Base-by-base conservation (phyloP, 2,797 vertebrate genomes). In the Cuculus canorus region DNA sequence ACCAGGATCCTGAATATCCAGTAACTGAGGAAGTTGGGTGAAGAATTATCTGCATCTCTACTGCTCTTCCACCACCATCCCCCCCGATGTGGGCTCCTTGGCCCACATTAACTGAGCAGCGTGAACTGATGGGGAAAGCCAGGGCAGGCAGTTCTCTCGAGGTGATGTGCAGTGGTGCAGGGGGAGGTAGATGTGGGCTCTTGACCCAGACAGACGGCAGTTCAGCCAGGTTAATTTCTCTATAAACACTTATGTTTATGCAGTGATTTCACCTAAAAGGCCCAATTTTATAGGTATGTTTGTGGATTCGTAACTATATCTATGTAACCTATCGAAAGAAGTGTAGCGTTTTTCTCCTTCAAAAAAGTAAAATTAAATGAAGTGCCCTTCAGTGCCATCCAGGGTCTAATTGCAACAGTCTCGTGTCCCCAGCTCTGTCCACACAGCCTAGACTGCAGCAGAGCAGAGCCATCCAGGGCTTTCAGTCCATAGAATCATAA, bases 181-280 rank as follows among this genome's bases (percentile, higher is more conserved):
- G 11, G 43, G 27, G 50, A 50, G 33, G 54, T 35, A 65, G 56
- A 41, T 30, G 39, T 61, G 48, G 37, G 39, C 45, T 78, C 33
- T 56, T 59, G 83, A 87, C 61, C 88, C 47, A 90, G 78, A 82
- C 72, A 82, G 87, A 48, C 60, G n/a, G 66, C 54, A 53, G 78
- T 79, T 90, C 66, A 79, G 61, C 56, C 11, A 23, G 50, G 25
- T 63, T 79, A 68, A 86, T 86, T 83, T 61, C 66, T 90, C 52
- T 78, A 69, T 73, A 90, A 90, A 90, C 83, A 79, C 39, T 64
- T 59, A 45, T 93, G 72, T 87, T 93, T 91, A 39, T 43, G 57
- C 47, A 84, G 79, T 14, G 41, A 48, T 75, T 87, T 83, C 53
- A 33, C 28, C 63, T 64, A 52, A 87, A 69, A 65, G 69, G 63